These are phyloP conservation scores for Botrylloides violaceus DNA, from an alignment of 23 tunicate species.

Conservation along the genomic window DNA sequence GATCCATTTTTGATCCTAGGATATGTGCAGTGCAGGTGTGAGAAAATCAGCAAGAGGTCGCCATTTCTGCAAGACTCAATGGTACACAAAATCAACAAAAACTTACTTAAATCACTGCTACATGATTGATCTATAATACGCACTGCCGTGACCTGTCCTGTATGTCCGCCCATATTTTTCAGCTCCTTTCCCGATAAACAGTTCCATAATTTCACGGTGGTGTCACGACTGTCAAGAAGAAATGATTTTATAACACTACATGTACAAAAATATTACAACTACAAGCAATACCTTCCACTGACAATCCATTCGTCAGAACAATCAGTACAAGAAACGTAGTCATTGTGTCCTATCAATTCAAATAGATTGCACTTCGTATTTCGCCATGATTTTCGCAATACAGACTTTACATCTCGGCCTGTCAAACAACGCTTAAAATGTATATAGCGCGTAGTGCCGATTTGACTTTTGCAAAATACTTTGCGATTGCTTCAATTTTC, in stretches of 20 bases:
- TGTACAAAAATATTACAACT: not conserved
- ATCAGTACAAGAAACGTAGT: conserved; percentile 27
- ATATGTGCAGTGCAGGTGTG: no score
- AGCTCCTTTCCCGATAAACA: conserved; percentile 20
- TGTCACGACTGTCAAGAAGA: conserved; percentile 55
- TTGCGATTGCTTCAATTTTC: no score
- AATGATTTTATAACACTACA: not conserved
- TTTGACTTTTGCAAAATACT: no score
- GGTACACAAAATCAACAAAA: no score
- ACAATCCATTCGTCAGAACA: conserved; percentile 37
- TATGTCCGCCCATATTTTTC: conserved; percentile 65
- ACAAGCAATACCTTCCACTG: conserved; percentile 61
- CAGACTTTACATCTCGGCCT: conserved; percentile 15
- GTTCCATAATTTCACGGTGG: conserved; percentile 77
- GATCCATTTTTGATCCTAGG: conserved; percentile 20
- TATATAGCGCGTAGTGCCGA: no score
- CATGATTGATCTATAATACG: conserved; percentile 23
- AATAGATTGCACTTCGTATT: conserved; percentile 27
- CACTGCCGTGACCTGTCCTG: conserved; percentile 58
- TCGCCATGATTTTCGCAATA: conserved; percentile 45
- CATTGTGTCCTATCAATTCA: conserved; percentile 62
- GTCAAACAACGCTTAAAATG: no score
- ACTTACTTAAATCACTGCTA: conserved; percentile 56
- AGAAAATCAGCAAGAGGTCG: no score
- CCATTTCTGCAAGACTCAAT: no score